phyloP scores from a whole-genome alignment of 2,888 invertebrate genomes.

The Abrostola tripartita region DNA sequence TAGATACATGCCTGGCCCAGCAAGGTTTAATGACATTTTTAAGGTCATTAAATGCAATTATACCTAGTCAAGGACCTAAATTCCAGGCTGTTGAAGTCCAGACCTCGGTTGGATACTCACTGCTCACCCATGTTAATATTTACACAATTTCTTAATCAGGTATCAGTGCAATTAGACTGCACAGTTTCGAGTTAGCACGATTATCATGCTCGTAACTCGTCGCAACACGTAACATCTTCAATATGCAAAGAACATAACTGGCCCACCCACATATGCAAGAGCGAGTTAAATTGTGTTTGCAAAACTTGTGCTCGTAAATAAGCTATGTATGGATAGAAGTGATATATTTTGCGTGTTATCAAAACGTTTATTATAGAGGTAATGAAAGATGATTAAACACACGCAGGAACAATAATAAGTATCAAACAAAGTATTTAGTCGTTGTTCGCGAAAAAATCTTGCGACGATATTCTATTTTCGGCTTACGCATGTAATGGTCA shows the following conservation, averaged over 20 bases:
- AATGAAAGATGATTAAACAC: not conserved
- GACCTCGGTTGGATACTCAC: too few relatives aligned
- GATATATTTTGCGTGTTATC: constrained; percentile 6
- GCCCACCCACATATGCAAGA: constrained; percentile 28
- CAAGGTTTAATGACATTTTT: too few relatives aligned
- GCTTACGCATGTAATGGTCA: too few relatives aligned
- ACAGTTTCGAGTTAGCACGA: constrained; percentile 25
- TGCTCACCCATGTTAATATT: not conserved
- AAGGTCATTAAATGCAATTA: too few relatives aligned
- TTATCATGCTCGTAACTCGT: constrained; percentile 24
- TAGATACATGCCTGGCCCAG: too few relatives aligned
- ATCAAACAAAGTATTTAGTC: too few relatives aligned
- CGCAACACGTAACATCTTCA: constrained; percentile 26
- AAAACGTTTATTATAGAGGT: not conserved
- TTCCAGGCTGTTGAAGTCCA: too few relatives aligned
- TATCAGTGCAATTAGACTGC: not conserved
- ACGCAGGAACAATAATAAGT: not conserved
- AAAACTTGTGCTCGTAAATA: constrained; percentile 29
- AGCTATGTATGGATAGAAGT: not conserved
- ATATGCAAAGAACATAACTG: constrained; percentile 28
- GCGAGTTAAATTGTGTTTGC: constrained; percentile 30
- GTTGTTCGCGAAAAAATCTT: too few relatives aligned
- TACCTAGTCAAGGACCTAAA: too few relatives aligned
- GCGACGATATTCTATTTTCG: too few relatives aligned
- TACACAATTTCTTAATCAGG: not conserved